A percentile compares a stretch with the other conserved stretches of the same genome.
These are phyloP conservation scores for Manis javanica DNA, from an alignment of 2,797 vertebrate species.

Conservation along the genomic window DNA sequence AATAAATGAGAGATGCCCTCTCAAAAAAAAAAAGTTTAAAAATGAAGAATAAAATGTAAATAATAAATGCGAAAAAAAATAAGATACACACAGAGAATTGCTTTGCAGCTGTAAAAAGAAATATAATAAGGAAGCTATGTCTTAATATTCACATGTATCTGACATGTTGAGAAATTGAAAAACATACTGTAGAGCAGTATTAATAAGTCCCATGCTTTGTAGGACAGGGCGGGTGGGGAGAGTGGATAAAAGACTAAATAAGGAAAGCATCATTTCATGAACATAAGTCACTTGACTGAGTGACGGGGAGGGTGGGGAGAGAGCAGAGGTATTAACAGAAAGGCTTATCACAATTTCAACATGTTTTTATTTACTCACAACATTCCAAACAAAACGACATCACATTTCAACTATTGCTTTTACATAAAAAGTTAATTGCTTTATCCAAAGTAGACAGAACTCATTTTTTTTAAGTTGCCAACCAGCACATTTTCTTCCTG, in stretches of 20 bases:
- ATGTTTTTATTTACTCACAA: slow-evolving; percentile 85
- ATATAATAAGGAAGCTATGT: neutral
- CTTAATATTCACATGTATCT: neutral
- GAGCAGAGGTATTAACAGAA: neutral
- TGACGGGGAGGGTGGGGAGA: neutral
- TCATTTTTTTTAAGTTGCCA: slow-evolving; percentile 43
- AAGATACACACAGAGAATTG: neutral
- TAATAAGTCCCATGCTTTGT: neutral
- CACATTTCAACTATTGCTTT: slow-evolving; percentile 85
- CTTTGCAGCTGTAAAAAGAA: neutral
- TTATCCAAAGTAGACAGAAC: slow-evolving; percentile 77
- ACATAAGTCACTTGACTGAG: neutral
- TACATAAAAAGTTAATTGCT: slow-evolving; percentile 68
- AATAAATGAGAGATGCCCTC: too few relatives aligned
- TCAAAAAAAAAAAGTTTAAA: too few relatives aligned
- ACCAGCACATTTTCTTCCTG: neutral
- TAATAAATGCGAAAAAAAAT: neutral
- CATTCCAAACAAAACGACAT: slow-evolving; percentile 79
- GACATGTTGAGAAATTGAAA: neutral
- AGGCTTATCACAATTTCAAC: slow-evolving; percentile 53
- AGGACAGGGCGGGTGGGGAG: neutral
- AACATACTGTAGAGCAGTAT: neutral
- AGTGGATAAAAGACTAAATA: slow-evolving; percentile 18
- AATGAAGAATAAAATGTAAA: too few relatives aligned
- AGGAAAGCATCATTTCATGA: neutral